phyloP scores from a whole-genome alignment of 2,888 invertebrate genomes.

The Pristionchus japonicus region DNA sequence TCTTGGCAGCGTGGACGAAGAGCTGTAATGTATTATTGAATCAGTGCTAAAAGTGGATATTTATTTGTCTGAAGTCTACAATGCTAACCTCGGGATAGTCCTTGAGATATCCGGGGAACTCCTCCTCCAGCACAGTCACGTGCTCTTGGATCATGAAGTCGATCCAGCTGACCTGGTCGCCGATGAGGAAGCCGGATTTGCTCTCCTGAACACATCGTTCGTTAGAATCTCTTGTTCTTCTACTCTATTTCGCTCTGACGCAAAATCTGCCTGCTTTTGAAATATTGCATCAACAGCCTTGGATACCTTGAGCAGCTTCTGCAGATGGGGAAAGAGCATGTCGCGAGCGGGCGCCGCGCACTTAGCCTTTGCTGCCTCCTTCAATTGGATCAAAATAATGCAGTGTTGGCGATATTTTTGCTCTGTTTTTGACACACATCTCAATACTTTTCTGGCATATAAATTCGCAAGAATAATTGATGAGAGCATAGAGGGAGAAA shows the following conservation, averaged over 20 bases:
- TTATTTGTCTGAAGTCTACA: too few species aligned
- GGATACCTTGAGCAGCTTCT: not conserved
- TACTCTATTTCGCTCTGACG: too few species aligned
- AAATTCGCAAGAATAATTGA: not conserved
- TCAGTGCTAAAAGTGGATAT: too few species aligned
- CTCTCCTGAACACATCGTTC: slow-evolving; percentile 32
- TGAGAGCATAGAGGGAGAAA: not conserved
- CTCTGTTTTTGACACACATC: too few species aligned
- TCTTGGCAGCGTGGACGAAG: slow-evolving; percentile 27
- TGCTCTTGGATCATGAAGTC: slow-evolving; percentile 35
- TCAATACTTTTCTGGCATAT: too few species aligned
- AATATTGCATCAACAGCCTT: too few species aligned
- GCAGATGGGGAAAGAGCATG: slow-evolving; percentile 21
- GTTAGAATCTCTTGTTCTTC: too few species aligned
- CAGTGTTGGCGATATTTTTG: too few species aligned
- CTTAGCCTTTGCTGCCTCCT: slow-evolving; percentile 4
- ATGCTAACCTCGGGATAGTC: slow-evolving; percentile 4
- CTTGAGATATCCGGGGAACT: slow-evolving; percentile 25
- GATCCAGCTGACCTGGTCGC: slow-evolving; percentile 14
- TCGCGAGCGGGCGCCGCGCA: not conserved
- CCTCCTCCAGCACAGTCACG: slow-evolving; percentile 1
- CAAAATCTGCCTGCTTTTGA: too few species aligned
- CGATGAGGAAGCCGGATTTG: slow-evolving; percentile 1
- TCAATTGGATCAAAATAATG: too few species aligned
- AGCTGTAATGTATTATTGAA: too few species aligned